Percentiles rank a stretch among this genome's conserved stretches.
phyloP scores from a whole-genome alignment of 2,797 vertebrate genomes.

The Semotilus atromaculatus region DNA sequence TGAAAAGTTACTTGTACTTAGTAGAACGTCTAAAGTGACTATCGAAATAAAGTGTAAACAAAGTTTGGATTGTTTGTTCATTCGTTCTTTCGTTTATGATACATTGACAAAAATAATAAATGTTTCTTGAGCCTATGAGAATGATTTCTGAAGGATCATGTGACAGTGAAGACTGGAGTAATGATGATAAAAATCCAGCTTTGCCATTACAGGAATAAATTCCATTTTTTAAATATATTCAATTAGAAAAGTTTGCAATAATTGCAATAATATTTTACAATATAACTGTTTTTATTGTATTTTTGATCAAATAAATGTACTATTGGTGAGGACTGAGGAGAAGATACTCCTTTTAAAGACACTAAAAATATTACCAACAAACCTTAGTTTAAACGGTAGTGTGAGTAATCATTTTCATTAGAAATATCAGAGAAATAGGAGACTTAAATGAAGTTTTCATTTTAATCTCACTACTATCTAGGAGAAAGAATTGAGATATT shows the following conservation, averaged over 20 bases:
- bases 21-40: too few relatives aligned
- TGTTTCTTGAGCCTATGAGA: too few relatives aligned
- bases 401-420: not conserved
- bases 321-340: not conserved
- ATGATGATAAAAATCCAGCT: not conserved
- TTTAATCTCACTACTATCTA: constrained; percentile 1
- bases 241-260: not conserved
- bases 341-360: not conserved
- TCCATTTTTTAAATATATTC: not conserved
- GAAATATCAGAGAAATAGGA: not conserved
- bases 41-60: too few relatives aligned
- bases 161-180: not conserved
- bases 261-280: not conserved
- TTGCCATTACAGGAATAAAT: not conserved
- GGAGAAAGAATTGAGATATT: not conserved
- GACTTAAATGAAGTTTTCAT: too few relatives aligned
- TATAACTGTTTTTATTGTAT: not conserved
- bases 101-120: not conserved
- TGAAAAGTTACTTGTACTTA: too few relatives aligned
- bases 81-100: not conserved
- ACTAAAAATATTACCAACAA: not conserved
- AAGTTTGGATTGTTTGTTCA: not conserved
- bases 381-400: not conserved
- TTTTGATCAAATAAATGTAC: not conserved
- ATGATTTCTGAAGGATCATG: too few relatives aligned